Evolutionary conservation across 2,113 vertebrate species (phyloP), one percentile per base, ranked within the genome.

Genomic region (Sakesphorus luctuosus): DNA sequence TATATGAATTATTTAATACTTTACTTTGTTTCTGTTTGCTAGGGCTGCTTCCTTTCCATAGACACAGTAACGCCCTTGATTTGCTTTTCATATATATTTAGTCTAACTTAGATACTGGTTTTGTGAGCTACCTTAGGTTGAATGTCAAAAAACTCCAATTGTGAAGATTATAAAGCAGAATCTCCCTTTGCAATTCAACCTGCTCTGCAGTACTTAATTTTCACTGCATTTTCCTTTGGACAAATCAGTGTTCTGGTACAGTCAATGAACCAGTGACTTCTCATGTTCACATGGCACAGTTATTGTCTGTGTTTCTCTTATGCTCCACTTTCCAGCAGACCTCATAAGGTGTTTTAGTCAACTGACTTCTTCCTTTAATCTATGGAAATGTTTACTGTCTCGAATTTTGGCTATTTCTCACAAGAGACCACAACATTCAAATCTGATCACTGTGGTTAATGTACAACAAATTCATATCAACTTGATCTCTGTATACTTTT

Each of bases 1-100:
- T 93, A 29, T 72, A 96, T 97, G 87, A 97, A 98, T 97, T 97
- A 98, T 97, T 97, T 96, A 98, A 95, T 94, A 90, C 55, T 96
- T 96, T 79, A 16, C 43, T 67, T 81, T 95, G 53, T 94, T 97
- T 97, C 84, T 95, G 56, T 95, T 97, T 96, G 78, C 43, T 69
- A 87, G 83, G 52, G 61, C 71, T 63, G 17, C 58, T 94, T 88
- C 75, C 35, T 72, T 87, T 80, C 75, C 92, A 72, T 62, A 93
- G 89, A 50, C 13, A 89, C 26, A 84, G 87, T 88, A 93, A 96
- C 90, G 82, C 87, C 91, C 88, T 97, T 97, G 77, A 72, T 94
- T 95, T 96, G 25, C 58, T 97, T 92, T 96, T 86, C 76, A 55
- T 88, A 88, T 43, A 18, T 94, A 59, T 46, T 93, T 73, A 72